Conservation (phyloP, 2,113 vertebrate species). For the Pteronura brasiliensis region DNA sequence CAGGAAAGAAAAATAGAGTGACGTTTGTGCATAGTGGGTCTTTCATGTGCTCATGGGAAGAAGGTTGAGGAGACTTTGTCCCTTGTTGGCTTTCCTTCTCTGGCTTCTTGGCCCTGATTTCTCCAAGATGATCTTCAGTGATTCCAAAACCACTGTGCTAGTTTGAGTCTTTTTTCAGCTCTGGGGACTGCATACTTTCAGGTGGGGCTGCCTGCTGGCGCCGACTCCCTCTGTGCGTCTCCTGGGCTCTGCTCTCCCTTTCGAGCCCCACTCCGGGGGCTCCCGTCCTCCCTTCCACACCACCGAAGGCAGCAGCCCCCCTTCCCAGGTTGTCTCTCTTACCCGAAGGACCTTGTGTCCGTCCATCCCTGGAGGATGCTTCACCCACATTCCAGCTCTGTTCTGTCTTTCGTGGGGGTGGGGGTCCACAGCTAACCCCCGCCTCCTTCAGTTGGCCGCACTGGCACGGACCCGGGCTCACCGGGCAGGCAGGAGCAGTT, state of each 20-base stretch:
- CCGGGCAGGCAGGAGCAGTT: background rate
- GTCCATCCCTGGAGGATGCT: accelerated
- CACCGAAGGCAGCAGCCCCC: background rate
- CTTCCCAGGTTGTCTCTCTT: no score
- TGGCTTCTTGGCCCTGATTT: background rate
- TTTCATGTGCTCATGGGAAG: background rate
- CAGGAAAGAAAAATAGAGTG: background rate
- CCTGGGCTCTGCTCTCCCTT: background rate
- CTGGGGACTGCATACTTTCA: accelerated
- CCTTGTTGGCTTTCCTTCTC: background rate
- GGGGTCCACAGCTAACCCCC: accelerated
- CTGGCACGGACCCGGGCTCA: accelerated
- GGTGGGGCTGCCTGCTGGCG: background rate
- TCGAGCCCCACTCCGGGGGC: accelerated
- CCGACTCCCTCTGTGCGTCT: accelerated
- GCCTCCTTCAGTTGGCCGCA: accelerated
- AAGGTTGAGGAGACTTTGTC: background rate
- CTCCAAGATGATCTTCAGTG: background rate
- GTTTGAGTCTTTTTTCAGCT: background rate
- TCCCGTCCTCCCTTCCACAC: accelerated
- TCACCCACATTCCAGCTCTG: no score
- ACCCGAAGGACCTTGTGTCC: no score
- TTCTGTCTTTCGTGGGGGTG: background rate
- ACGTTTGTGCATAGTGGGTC: accelerated
- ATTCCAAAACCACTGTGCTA: background rate